Percentiles rank a stretch among this genome's conserved stretches.
Evolutionary conservation across 2,113 vertebrate species (phyloP).

Genomic region (Heterochromis multidens): DNA sequence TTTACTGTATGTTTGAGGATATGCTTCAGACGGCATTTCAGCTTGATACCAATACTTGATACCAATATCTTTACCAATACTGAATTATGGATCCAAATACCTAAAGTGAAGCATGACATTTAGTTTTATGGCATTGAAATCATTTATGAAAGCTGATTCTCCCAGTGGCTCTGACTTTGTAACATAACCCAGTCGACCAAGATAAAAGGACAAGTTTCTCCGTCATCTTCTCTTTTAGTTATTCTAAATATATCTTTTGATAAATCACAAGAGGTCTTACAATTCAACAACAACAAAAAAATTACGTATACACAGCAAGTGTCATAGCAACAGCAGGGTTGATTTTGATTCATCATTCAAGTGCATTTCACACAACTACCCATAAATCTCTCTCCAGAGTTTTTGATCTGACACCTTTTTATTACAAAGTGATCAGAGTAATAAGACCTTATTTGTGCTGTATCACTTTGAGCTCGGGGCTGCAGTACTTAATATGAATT

Average conservation of each 20-base stretch:
- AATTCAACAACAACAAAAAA: neutral
- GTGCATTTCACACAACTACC: neutral
- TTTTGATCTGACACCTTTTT: neutral
- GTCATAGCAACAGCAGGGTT: neutral
- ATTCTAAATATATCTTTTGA: neutral
- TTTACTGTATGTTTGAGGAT: neutral
- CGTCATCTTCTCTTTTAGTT: neutral
- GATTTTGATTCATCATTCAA: neutral
- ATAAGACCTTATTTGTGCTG: constrained; percentile 3
- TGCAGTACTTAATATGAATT: constrained; percentile 18
- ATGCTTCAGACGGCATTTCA: neutral
- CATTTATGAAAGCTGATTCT: neutral
- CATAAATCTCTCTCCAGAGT: neutral
- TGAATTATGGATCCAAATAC: neutral
- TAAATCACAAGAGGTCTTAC: neutral
- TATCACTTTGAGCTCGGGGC: neutral
- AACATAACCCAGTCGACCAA: neutral
- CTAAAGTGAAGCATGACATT: neutral
- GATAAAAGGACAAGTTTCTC: neutral
- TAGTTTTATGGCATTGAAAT: neutral
- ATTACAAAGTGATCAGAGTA: neutral
- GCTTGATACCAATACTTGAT: too few species aligned
- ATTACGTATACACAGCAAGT: neutral
- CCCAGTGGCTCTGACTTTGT: neutral
- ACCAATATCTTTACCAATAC: neutral